Conservation (phyloP, 1,140 invertebrate genomes). For the Drosophila sulfurigaster region DNA sequence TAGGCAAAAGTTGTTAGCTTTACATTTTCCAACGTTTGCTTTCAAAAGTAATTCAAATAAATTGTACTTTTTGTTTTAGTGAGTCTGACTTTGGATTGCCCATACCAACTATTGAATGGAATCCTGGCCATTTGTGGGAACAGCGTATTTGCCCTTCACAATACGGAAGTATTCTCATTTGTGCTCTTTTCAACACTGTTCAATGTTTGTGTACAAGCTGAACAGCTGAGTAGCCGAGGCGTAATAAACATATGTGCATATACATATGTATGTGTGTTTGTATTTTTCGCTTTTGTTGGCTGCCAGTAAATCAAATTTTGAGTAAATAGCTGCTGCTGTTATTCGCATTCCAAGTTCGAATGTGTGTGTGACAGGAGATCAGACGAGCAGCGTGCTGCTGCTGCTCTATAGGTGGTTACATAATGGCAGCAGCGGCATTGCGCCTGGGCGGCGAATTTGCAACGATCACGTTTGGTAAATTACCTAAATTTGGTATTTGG, state of each 20-base stretch:
- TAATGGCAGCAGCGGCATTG: slow-evolving; percentile 42
- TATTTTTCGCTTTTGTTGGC: not conserved
- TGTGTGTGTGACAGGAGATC: slow-evolving; percentile 27
- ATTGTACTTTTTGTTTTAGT: too few species aligned
- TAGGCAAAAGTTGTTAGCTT: too few species aligned
- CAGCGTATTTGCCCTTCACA: slow-evolving; percentile 1
- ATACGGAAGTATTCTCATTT: not conserved
- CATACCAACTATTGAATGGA: too few species aligned
- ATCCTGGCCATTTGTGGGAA: not conserved
- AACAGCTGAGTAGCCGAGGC: slow-evolving; percentile 36
- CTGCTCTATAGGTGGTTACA: slow-evolving; percentile 27
- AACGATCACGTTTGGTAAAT: slow-evolving; percentile 1
- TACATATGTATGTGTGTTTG: not conserved
- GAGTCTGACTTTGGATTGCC: too few species aligned
- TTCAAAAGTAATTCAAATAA: too few species aligned
- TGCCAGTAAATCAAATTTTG: slow-evolving; percentile 23
- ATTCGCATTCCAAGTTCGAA: slow-evolving; percentile 27
- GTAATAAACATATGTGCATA: slow-evolving; percentile 15
- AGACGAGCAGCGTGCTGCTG: slow-evolving; percentile 36
- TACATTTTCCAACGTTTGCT: too few species aligned
- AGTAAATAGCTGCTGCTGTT: slow-evolving; percentile 23
- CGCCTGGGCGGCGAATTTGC: slow-evolving; percentile 16
- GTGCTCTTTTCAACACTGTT: not conserved
- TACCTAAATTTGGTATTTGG: not conserved
- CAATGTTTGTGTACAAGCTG: not conserved